Base-by-base conservation (phyloP, 92 coral and sea anemone genomes). In the Chrysogorgia sp. region DNA sequence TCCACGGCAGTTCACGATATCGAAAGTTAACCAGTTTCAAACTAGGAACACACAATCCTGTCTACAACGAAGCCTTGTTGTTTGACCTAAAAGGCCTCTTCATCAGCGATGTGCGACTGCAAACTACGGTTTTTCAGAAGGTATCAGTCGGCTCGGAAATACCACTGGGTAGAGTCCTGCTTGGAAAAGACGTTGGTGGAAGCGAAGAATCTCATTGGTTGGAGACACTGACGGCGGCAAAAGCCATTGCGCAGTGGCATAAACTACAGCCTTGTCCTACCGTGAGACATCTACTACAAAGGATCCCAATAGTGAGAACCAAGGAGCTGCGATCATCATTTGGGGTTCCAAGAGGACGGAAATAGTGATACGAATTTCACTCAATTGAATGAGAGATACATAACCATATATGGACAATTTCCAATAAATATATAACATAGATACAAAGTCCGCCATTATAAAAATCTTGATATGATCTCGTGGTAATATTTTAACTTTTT, bases 241-340 rank as follows among this genome's bases (percentile, higher is more conserved):
- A 96, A 82, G 97, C 99, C 0, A 88, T 90, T 55, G 99, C 99
- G 55, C 88, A 88, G 20, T 96, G 99, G 99, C 99, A 96, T 77
- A 88, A 96, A 59, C 87, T 96, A 43, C 77, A 87, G 25, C 92
- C 90, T 57, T 83, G 83, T 29, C 86, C 82, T 21, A 86, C 81
- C 8, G 64, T 49, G 65, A 72, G 26, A 34, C 32, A 31, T 23
- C 34, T 2, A 32, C 35, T 72, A 32, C 20, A 53, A 72, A 37
- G 35, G 10, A 72, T 72, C 21, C 13, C 52, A 10, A 55, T 65
- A 3, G 35, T 72, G 37, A 72, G 49, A 41, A 72, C 79, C 34
- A 72, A 58, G 55, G 79, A 72, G 22, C 48, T 72, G 30, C 49
- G 65, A 40, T 68, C 75, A 15, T 15, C 63, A 20, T 72, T 72